Conservation (phyloP, 1,140 invertebrate genomes). For the Macrotrachela quadricornifera region DNA sequence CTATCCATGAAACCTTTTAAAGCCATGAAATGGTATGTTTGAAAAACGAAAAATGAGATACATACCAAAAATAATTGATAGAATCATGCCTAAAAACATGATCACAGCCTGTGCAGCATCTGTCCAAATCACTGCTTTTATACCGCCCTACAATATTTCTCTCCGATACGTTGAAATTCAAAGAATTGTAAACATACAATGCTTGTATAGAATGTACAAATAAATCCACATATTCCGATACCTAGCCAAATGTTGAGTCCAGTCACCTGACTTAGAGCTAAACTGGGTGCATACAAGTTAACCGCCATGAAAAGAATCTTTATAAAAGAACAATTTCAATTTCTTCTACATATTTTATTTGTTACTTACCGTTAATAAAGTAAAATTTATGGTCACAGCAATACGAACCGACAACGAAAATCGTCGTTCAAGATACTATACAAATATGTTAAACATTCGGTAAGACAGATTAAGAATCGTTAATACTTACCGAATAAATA, state of each 20-base stretch:
- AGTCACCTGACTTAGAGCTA: constrained; percentile 19
- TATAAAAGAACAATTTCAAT: neutral
- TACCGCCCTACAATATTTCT: constrained; percentile 35
- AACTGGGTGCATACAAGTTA: constrained; percentile 19
- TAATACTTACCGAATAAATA: too few relatives aligned
- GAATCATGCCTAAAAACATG: constrained; percentile 10
- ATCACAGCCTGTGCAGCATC: constrained; percentile 30
- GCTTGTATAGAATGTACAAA: constrained; percentile 9
- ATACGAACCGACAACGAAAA: too few relatives aligned
- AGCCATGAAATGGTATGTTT: too few relatives aligned
- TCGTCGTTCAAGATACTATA: too few relatives aligned
- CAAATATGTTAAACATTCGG: too few relatives aligned
- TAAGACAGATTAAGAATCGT: too few relatives aligned
- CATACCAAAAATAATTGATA: constrained; percentile 1
- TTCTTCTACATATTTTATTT: too few relatives aligned
- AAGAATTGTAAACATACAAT: neutral
- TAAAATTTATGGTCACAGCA: too few relatives aligned
- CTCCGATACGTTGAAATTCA: too few relatives aligned
- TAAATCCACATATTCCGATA: constrained; percentile 13
- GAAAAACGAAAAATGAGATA: too few relatives aligned
- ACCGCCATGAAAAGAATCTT: constrained; percentile 21
- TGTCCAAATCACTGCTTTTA: constrained; percentile 72
- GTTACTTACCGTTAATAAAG: too few relatives aligned
- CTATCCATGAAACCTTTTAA: constrained; percentile 7
- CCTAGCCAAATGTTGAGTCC: constrained; percentile 11